phyloP scores from a whole-genome alignment of 2,113 vertebrate genomes.

The Microtus montanus region DNA sequence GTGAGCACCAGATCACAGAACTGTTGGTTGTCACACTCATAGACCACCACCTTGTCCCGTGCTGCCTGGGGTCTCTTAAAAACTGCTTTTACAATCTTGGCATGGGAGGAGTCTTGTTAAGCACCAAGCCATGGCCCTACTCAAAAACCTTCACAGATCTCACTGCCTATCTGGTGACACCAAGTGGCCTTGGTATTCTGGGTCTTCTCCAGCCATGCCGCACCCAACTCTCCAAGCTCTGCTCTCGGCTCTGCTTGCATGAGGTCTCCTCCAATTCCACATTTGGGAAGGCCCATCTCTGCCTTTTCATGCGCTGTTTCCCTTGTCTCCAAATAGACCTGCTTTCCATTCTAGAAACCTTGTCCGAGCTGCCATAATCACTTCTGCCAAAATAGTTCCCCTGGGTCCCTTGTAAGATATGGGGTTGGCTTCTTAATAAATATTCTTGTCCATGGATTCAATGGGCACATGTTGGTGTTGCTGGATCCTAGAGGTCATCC shows the following conservation, averaged over 20 bases:
- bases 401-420: not conserved
- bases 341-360: no score
- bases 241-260: not conserved
- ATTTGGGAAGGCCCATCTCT: not conserved
- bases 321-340: not conserved
- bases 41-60: no score
- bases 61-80: not conserved
- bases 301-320: not conserved
- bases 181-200: not conserved
- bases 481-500: not conserved
- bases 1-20: not conserved
- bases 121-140: not conserved
- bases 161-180: not conserved
- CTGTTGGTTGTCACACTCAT: not conserved
- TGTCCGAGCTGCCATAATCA: not conserved
- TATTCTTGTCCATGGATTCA: not conserved
- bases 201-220: not conserved
- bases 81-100: not conserved
- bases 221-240: no score
- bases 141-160: not conserved
- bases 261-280: not conserved
- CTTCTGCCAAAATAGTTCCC: not conserved
- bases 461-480: not conserved
- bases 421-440: not conserved
- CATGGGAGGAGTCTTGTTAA: not conserved